Base-by-base conservation (phyloP, 2,113 vertebrate genomes). In the Etheostoma spectabile region DNA sequence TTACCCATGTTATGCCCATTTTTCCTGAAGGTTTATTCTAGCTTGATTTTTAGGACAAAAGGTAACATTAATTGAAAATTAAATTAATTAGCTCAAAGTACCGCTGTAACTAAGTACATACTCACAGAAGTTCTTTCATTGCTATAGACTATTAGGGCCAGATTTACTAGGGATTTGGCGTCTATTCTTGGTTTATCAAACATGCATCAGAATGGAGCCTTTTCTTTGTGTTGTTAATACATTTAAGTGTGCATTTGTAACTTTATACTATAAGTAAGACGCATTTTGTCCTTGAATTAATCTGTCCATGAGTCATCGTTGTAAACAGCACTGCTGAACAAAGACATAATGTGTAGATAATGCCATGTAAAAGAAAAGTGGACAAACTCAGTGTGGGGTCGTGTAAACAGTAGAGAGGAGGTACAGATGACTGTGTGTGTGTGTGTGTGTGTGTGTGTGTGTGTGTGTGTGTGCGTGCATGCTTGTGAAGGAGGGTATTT, bases 401-500 rank as follows among this genome's bases (percentile, higher is more conserved):
- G 1, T 35, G 77, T 49, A 63, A 51, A 51, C 7, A 21, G 38
- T 61, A 1, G 18, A 38, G 48, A 48, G 59, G 57, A 83, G 62
- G 74, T 71, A 24, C 60, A 62, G 42, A 83, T 35, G 27, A 15
- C 42, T 65, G 42, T 49, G 55, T 69, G 62, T 61, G 71, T 64
- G 64, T 71, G 38, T 72, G 61, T 68, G 76, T 27, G 35, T 66
- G 60, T 64, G 73, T 74, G 38, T 72, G 61, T 72, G 74, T 27
- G 35, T 60, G 71, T 68, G 73, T 24, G 45, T 51, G 46, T 8
- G 55, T 53, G 46, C 15, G 59, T 77, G 65, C 59, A 63, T 53
- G 55, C 30, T 52, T 22, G 66, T 21, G 30, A n/a, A 11, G 27
- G 68, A 63, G 82, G 66, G 76, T 79, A 74, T 83, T 76, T 90